Evolutionary conservation across 2,797 vertebrate species (phyloP).

Genomic region (Hozukius guyotensis): DNA sequence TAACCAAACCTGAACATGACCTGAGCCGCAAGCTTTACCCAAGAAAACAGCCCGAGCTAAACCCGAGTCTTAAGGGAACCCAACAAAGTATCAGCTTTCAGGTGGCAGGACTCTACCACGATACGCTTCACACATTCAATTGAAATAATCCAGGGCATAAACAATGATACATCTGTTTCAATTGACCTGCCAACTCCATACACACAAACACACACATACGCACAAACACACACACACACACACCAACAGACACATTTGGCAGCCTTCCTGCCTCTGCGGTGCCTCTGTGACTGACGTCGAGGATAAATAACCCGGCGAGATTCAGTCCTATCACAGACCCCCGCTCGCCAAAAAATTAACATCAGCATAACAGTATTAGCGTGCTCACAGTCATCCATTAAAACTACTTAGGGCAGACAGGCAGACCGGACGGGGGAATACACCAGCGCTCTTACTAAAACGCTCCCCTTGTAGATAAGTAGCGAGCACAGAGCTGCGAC

Average conservation of each 20-base stretch:
- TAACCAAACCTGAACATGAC: neutral
- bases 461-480: conserved; percentile 20
- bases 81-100: conserved; percentile 1
- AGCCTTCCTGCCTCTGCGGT: conserved; percentile 23
- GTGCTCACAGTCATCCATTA: conserved; percentile 69
- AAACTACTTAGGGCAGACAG: conserved; percentile 60
- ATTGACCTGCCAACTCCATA: conserved; percentile 32
- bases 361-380: conserved; percentile 72
- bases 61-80: neutral
- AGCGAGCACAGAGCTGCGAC: neutral
- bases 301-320: conserved; percentile 64
- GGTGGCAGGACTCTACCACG: neutral
- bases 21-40: neutral
- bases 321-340: conserved; percentile 52
- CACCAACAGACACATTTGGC: conserved; percentile 6
- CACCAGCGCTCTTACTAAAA: conserved; percentile 35
- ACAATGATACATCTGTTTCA: conserved; percentile 44
- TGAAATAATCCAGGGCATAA: conserved; percentile 22
- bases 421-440: conserved; percentile 35
- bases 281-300: conserved; percentile 50
- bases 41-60: neutral
- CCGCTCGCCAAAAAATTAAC: conserved; percentile 69
- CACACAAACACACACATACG: neutral
- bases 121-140: neutral
- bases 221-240: neutral